phyloP scores from a whole-genome alignment of 2,113 vertebrate genomes.

The Perca flavescens region DNA sequence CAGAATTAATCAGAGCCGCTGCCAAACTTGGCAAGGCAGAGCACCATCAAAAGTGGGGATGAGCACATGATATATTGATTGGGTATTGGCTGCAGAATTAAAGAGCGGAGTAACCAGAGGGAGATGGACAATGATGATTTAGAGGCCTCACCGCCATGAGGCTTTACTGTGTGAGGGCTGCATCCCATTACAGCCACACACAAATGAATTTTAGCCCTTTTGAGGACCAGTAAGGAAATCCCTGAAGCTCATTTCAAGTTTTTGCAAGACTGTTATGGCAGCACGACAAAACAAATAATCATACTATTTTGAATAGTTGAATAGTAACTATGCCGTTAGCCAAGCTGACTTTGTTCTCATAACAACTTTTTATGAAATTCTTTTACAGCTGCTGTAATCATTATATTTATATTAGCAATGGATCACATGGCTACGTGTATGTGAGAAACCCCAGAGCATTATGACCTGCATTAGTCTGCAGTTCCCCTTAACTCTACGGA shows the following conservation, averaged over 20 bases:
- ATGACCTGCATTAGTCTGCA: no score
- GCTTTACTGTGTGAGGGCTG: constrained; percentile 58
- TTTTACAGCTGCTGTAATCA: constrained; percentile 3
- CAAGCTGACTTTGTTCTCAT: not conserved
- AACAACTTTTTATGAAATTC: not conserved
- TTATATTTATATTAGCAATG: not conserved
- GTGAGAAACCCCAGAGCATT: not conserved
- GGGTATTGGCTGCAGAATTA: constrained; percentile 51
- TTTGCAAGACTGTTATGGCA: not conserved
- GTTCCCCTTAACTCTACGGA: not conserved
- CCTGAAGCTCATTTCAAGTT: constrained; percentile 41
- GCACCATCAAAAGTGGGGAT: constrained; percentile 56
- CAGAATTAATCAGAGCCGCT: constrained; percentile 72
- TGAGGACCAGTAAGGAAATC: constrained; percentile 37
- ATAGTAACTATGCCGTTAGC: not conserved
- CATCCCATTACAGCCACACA: constrained; percentile 60
- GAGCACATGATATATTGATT: constrained; percentile 70
- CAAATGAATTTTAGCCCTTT: constrained; percentile 36
- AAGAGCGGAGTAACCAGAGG: constrained; percentile 54
- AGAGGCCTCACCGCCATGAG: constrained; percentile 24
- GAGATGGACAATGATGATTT: constrained; percentile 62
- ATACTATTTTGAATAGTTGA: not conserved
- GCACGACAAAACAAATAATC: not conserved
- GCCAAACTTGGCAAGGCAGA: constrained; percentile 57
- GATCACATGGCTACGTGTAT: not conserved